Conservation (phyloP, 2,113 vertebrate species). For the Siniperca chuatsi region DNA sequence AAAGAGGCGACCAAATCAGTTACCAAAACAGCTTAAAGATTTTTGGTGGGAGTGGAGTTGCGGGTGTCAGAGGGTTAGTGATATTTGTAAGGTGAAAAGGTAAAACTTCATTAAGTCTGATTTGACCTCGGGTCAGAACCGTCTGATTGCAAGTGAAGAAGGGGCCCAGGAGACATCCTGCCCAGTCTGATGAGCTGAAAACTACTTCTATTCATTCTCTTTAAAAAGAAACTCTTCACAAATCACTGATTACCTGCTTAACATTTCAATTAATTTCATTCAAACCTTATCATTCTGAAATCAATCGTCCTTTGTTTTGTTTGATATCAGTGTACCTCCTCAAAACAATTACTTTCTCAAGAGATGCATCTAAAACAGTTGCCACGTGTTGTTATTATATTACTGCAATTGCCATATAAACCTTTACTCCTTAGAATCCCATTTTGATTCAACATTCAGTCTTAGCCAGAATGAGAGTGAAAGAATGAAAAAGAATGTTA, state of each 20-base stretch:
- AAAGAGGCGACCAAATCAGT: not conserved
- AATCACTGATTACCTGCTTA: not conserved
- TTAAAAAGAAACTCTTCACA: not conserved
- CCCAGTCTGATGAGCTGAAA: not conserved
- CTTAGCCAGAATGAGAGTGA: not conserved
- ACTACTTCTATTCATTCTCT: not conserved
- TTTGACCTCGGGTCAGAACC: not conserved
- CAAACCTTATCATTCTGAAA: not conserved
- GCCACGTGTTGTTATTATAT: not conserved
- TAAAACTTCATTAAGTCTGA: not conserved
- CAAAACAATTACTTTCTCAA: not conserved
- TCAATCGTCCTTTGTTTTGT: not conserved
- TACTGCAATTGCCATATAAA: not conserved
- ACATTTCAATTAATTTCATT: not conserved
- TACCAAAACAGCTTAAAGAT: not conserved
- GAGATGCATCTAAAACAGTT: not conserved
- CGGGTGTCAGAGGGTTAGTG: not conserved
- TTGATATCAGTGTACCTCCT: not conserved
- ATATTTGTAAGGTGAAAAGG: not conserved
- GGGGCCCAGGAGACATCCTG: not conserved
- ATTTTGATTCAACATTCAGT: not conserved
- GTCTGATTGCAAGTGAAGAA: not conserved
- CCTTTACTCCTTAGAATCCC: not conserved
- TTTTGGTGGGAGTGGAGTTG: not conserved
- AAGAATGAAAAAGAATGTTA: constrained; percentile 22